phyloP scores from a whole-genome alignment of 1,140 invertebrate genomes.

The Cherax quadricarinatus region DNA sequence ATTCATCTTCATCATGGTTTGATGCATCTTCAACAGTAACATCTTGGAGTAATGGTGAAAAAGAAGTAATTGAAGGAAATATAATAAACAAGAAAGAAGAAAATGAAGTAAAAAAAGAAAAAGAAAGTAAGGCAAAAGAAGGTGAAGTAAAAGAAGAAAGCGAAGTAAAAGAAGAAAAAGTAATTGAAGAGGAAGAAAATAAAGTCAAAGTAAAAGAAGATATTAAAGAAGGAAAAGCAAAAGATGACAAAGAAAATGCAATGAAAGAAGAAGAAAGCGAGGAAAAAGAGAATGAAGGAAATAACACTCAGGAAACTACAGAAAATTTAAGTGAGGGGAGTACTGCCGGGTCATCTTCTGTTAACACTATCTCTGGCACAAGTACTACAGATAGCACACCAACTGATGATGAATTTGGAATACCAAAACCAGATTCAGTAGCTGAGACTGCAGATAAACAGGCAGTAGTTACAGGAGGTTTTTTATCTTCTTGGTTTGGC shows the following conservation, averaged over 20 bases:
- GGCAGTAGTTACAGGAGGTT: constrained; percentile 42
- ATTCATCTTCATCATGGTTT: constrained; percentile 22
- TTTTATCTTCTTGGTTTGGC: constrained; percentile 59
- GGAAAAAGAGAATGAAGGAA: neutral
- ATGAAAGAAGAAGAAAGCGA: neutral
- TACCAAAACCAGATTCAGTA: constrained; percentile 29
- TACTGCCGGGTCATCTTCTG: neutral
- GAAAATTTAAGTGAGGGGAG: neutral
- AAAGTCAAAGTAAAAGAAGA: neutral
- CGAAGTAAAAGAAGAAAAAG: neutral
- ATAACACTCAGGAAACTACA: neutral
- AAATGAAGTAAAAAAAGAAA: neutral
- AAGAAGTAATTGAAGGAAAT: neutral
- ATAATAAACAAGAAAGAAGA: neutral
- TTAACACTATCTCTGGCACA: neutral
- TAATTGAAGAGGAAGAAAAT: neutral
- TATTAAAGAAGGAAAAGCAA: neutral
- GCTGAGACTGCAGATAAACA: constrained; percentile 14
- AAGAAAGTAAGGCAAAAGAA: neutral
- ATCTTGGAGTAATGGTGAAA: constrained; percentile 3
- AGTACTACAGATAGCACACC: constrained; percentile 2
- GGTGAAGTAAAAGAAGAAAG: neutral
- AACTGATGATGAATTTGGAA: constrained; percentile 27
- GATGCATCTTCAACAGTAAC: constrained; percentile 15
- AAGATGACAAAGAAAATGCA: neutral